phyloP scores from a whole-genome alignment of 2,888 invertebrate species.

The Andrena fulva region DNA sequence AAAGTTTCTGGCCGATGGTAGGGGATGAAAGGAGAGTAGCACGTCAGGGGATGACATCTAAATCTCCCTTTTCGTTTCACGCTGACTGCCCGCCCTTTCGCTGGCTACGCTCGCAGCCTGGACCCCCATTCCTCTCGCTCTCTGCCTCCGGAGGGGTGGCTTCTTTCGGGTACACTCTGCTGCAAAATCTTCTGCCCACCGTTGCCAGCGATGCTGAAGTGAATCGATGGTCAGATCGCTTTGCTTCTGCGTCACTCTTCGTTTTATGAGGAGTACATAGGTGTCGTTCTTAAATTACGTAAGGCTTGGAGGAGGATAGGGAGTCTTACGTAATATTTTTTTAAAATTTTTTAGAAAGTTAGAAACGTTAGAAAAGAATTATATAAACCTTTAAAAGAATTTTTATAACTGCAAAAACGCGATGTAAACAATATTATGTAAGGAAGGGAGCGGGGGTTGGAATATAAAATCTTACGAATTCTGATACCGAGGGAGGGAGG shows the following conservation, averaged over 20 bases:
- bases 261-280: too few species aligned
- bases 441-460: too few species aligned
- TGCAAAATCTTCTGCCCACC: constrained; percentile 49
- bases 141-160: constrained; percentile 72
- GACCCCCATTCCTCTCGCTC: constrained; percentile 70
- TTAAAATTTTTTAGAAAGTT: too few species aligned
- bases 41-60: constrained; percentile 84
- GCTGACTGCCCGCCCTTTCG: constrained; percentile 83
- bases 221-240: background rate
- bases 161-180: constrained; percentile 72
- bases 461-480: too few species aligned
- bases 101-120: constrained; percentile 74
- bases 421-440: too few species aligned
- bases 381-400: too few species aligned
- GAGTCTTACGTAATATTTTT: too few species aligned
- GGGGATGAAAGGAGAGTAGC: constrained; percentile 74
- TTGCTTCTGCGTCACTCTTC: background rate
- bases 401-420: too few species aligned
- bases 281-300: too few species aligned
- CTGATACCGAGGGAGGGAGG: too few species aligned
- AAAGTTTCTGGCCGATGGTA: constrained; percentile 50
- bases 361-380: too few species aligned
- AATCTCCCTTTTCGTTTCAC: constrained; percentile 82
- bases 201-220: background rate
- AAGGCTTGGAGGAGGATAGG: too few species aligned